Conservation (phyloP, 2,888 invertebrate species). For the Epirrhoe tristata region DNA sequence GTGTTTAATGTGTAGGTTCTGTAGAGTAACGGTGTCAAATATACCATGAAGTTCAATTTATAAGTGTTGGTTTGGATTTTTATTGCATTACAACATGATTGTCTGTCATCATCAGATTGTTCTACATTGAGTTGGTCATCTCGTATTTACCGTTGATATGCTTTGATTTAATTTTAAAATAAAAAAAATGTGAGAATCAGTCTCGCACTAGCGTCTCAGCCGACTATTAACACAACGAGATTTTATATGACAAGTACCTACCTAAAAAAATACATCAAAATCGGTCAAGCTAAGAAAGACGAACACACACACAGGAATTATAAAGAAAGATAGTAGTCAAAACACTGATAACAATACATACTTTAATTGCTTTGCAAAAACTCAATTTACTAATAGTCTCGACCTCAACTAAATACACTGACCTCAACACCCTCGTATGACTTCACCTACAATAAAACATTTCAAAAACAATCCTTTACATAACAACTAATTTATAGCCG, state of each 20-base stretch:
- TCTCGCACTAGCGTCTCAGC: too few relatives aligned
- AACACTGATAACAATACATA: too few relatives aligned
- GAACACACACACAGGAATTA: too few relatives aligned
- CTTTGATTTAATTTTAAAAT: too few relatives aligned
- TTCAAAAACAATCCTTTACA: constrained; percentile 27
- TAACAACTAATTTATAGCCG: constrained; percentile 18
- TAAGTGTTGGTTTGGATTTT: neutral
- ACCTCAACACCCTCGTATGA: constrained; percentile 20
- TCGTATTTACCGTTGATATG: neutral
- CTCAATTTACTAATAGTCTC: constrained; percentile 19
- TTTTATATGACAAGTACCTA: too few relatives aligned
- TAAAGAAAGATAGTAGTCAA: too few relatives aligned
- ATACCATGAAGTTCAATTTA: constrained; percentile 1
- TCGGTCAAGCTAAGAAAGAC: too few relatives aligned
- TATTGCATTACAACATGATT: neutral
- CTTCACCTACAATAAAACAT: constrained; percentile 24
- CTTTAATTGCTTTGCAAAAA: too few relatives aligned
- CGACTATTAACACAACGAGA: too few relatives aligned
- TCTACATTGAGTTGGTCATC: neutral
- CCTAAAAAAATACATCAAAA: too few relatives aligned
- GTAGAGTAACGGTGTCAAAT: constrained; percentile 5
- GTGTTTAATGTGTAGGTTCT: constrained; percentile 12
- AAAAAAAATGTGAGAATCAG: too few relatives aligned
- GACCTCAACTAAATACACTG: constrained; percentile 26
- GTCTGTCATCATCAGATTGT: neutral